Conservation (phyloP, 1,140 invertebrate genomes). For the Drepana arcuata region DNA sequence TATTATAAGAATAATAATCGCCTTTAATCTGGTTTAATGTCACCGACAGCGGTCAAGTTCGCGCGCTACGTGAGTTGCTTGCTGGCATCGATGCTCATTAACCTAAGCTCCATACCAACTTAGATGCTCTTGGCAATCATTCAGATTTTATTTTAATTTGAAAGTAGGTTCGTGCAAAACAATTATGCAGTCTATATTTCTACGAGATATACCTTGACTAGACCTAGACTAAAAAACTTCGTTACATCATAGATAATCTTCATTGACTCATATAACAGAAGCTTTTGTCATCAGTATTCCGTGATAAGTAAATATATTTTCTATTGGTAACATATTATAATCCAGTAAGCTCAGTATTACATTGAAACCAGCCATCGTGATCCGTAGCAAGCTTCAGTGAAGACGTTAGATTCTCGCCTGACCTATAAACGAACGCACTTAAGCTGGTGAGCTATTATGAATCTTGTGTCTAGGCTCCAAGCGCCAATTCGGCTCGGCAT, state of each 20-base stretch:
- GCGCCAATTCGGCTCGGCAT: slow-evolving; percentile 23
- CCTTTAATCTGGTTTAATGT: too few relatives aligned
- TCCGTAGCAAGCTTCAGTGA: slow-evolving; percentile 54
- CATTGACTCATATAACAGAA: too few relatives aligned
- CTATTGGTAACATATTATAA: slow-evolving; percentile 6
- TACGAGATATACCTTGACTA: too few relatives aligned
- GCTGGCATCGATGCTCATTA: too few relatives aligned
- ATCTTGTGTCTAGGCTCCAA: slow-evolving; percentile 33
- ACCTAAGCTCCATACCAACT: too few relatives aligned
- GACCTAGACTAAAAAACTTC: too few relatives aligned
- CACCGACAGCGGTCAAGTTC: slow-evolving; percentile 40
- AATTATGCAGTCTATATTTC: too few relatives aligned
- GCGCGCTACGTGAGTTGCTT: slow-evolving; percentile 27
- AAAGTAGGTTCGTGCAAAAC: too few relatives aligned
- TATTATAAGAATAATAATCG: too few relatives aligned
- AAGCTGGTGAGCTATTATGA: slow-evolving; percentile 21
- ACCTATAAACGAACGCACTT: slow-evolving; percentile 51
- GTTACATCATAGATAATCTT: too few relatives aligned
- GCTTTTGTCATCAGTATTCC: not conserved
- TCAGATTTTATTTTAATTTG: too few relatives aligned
- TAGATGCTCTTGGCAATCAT: too few relatives aligned
- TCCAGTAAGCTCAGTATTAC: slow-evolving; percentile 29
- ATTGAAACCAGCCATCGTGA: slow-evolving; percentile 49
- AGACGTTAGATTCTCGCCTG: slow-evolving; percentile 41
- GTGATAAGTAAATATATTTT: not conserved